Evolutionary conservation across 2,113 vertebrate genomes (phyloP).

Genomic region (Platysternon megacephalum): DNA sequence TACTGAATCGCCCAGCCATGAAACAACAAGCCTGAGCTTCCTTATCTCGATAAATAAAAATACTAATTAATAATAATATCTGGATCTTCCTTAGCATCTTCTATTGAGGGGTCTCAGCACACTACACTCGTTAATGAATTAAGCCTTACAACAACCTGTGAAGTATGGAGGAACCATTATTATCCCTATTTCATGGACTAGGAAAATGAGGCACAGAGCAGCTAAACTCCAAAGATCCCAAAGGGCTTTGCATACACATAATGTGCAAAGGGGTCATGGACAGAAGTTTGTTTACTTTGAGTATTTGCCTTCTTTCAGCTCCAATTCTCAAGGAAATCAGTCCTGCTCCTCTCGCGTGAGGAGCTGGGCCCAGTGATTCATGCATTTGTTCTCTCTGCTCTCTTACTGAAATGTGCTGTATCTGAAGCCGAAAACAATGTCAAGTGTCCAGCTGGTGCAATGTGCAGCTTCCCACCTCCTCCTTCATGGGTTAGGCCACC

Average conservation of each 20-base stretch:
- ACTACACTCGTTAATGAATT: not conserved
- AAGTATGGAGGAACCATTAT: not conserved
- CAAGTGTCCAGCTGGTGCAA: too few relatives aligned
- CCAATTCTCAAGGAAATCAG: not conserved
- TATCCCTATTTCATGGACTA: accelerated
- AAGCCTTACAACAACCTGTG: not conserved
- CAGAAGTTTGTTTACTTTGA: not conserved
- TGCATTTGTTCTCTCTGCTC: accelerated
- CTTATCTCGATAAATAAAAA: not conserved
- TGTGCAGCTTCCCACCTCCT: not conserved
- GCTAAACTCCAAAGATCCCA: too few relatives aligned
- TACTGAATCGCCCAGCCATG: accelerated
- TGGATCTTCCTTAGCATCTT: not conserved
- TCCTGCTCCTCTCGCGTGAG: too few relatives aligned
- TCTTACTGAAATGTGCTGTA: not conserved
- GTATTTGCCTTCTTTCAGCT: too few relatives aligned
- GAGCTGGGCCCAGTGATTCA: accelerated
- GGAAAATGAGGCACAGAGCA: too few relatives aligned
- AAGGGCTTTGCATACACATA: accelerated
- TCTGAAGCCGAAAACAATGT: not conserved
- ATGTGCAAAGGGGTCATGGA: accelerated
- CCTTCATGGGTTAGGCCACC: not conserved
- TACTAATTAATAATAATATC: not conserved
- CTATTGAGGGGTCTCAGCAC: not conserved
- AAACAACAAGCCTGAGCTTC: accelerated